Evolutionary conservation across 2,113 vertebrate species (phyloP).

Genomic region (Solea solea): DNA sequence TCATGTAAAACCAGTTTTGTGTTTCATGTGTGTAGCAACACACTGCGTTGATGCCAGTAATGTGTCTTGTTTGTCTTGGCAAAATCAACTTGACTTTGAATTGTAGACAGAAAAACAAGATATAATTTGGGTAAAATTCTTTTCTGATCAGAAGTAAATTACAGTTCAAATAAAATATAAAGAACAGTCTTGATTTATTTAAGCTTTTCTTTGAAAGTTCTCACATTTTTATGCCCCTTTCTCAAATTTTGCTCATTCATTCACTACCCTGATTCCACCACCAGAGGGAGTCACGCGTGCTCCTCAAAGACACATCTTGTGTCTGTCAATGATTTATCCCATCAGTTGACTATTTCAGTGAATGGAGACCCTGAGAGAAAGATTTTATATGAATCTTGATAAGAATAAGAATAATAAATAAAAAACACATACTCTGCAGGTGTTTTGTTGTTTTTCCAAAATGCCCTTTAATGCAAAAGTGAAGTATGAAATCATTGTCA

Average conservation of each 20-base stretch:
- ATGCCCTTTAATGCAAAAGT: slow-evolving; percentile 33
- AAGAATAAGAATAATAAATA: not conserved
- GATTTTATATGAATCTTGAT: no score
- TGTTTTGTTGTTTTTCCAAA: slow-evolving; percentile 30
- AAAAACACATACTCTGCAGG: not conserved
- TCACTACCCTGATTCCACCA: not conserved
- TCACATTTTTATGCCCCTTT: not conserved
- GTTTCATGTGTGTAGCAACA: slow-evolving; percentile 58
- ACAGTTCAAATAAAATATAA: not conserved
- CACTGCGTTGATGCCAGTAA: slow-evolving; percentile 61
- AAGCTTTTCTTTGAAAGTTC: not conserved
- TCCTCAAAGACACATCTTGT: no score
- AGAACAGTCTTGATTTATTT: not conserved
- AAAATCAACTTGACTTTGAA: slow-evolving; percentile 38
- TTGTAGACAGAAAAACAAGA: not conserved
- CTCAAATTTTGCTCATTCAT: not conserved
- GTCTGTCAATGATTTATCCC: no score
- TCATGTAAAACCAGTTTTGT: slow-evolving; percentile 43
- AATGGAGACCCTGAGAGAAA: no score
- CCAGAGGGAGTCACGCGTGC: not conserved
- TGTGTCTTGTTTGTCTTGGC: slow-evolving; percentile 74
- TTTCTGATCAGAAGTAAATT: not conserved
- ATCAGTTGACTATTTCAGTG: no score
- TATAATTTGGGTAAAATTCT: not conserved
- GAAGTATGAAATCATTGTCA: slow-evolving; percentile 1